Evolutionary conservation across 1,140 invertebrate species (phyloP).

Genomic region (Orchestia grillus): DNA sequence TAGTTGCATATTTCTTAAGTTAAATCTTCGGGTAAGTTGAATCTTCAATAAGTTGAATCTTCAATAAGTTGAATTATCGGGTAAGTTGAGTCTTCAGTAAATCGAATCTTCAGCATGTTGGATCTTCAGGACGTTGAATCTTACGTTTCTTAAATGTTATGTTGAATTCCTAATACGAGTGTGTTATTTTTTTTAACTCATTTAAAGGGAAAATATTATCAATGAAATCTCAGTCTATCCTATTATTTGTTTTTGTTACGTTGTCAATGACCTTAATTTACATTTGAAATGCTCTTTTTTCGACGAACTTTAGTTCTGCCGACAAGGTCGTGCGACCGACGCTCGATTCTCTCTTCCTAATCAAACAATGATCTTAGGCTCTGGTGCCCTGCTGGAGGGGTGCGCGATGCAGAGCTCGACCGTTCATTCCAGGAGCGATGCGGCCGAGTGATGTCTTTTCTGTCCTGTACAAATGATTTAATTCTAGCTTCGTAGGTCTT

Average conservation of each 20-base stretch:
- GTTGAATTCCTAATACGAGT: too few relatives aligned
- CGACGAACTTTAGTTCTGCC: background rate
- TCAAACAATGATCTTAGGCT: background rate
- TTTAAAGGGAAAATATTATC: background rate
- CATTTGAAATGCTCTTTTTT: background rate
- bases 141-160: too few relatives aligned
- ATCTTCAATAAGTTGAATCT: too few relatives aligned
- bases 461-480: conserved; percentile 43
- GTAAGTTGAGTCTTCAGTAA: too few relatives aligned
- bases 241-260: background rate
- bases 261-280: background rate
- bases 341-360: background rate
- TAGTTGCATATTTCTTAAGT: too few relatives aligned
- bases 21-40: too few relatives aligned
- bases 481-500: background rate
- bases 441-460: background rate
- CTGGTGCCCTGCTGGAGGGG: background rate
- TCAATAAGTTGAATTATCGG: too few relatives aligned
- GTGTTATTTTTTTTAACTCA: too few relatives aligned
- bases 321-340: background rate
- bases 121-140: too few relatives aligned
- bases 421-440: background rate
- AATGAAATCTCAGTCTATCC: background rate
- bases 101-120: too few relatives aligned
- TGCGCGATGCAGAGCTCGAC: background rate